Conservation (phyloP, 2,797 vertebrate species). For the Cuculus canorus region DNA sequence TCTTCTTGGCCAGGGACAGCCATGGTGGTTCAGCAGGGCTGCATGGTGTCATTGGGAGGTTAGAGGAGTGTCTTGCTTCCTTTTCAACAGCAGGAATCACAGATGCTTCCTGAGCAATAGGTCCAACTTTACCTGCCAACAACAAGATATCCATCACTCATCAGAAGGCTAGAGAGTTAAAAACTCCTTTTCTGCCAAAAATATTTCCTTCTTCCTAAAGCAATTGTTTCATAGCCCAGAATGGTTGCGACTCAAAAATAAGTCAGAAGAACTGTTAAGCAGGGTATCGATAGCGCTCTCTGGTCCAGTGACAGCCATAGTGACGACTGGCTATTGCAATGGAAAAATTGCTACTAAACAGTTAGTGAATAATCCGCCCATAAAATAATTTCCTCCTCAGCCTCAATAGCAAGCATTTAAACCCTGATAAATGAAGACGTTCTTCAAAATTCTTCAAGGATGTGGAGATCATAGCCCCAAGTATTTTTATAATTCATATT, state of each 20-base stretch:
- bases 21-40: conserved; percentile 86
- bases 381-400: not conserved
- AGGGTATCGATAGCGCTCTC: not conserved
- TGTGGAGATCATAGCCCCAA: not conserved
- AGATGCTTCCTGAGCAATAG: conserved; percentile 65
- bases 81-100: conserved; percentile 68
- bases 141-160: conserved; percentile 35
- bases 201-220: not conserved
- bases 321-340: not conserved
- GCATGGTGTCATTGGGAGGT: conserved; percentile 56
- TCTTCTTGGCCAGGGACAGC: conserved; percentile 94
- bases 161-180: not conserved
- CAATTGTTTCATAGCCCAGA: not conserved
- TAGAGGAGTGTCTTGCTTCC: conserved; percentile 68
- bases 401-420: not conserved
- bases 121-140: conserved; percentile 67
- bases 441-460: not conserved
- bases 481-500: not conserved
- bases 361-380: not conserved
- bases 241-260: not conserved
- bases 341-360: not conserved
- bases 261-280: not conserved
- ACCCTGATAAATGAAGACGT: not conserved
- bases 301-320: not conserved
- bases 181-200: not conserved